Percentiles rank a stretch among this genome's conserved stretches.
These are phyloP conservation scores for Willowsia nigromaculata DNA, from an alignment of 2,888 invertebrate genomes.

Conservation along the genomic window DNA sequence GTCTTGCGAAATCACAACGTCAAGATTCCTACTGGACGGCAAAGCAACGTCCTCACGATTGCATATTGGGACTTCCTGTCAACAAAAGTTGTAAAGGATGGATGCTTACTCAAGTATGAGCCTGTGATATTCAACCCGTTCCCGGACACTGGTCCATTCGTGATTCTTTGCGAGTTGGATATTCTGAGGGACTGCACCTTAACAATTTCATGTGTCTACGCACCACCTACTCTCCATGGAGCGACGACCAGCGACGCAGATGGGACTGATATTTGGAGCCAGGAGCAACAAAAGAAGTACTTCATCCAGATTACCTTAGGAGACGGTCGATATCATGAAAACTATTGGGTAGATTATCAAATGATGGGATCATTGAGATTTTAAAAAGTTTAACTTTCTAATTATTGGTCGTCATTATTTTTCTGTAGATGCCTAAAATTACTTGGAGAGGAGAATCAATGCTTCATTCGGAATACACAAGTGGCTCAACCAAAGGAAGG, in stretches of 20 bases:
- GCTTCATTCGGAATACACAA: too few relatives aligned
- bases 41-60: background rate
- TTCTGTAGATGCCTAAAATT: too few relatives aligned
- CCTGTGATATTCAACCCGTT: background rate
- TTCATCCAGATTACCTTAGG: too few relatives aligned
- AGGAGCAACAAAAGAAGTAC: background rate
- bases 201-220: background rate
- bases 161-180: constrained; percentile 18
- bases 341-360: too few relatives aligned
- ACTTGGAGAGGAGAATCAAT: too few relatives aligned
- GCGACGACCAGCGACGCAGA: background rate
- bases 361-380: too few relatives aligned
- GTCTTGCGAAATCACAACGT: background rate
- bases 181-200: background rate
- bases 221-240: background rate
- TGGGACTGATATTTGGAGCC: too few relatives aligned
- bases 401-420: too few relatives aligned
- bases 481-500: too few relatives aligned
- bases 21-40: background rate
- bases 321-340: too few relatives aligned
- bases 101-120: background rate
- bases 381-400: too few relatives aligned
- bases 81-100: background rate
- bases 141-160: background rate
- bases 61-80: background rate